Percentiles rank a stretch among this genome's conserved stretches.
Evolutionary conservation across 2,888 invertebrate genomes (phyloP).

Genomic region (Pyrochroa serraticornis): DNA sequence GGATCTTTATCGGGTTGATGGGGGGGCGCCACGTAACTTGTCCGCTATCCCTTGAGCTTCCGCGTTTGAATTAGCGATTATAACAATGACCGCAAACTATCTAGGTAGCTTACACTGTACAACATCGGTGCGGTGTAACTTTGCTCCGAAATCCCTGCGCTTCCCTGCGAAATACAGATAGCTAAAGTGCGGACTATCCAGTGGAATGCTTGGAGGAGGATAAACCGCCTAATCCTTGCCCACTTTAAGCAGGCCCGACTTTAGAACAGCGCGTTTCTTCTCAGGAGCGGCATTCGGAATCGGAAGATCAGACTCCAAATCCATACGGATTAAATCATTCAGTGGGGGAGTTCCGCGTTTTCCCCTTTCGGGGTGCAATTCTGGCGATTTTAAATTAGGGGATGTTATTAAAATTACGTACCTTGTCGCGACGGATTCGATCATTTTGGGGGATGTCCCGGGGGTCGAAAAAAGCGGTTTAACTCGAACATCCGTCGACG

Average conservation of each 20-base stretch:
- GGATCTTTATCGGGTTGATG: too few species aligned
- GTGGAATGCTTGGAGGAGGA: slow-evolving; percentile 33
- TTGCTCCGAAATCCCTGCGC: slow-evolving; percentile 49
- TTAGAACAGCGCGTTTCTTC: slow-evolving; percentile 42
- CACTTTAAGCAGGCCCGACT: slow-evolving; percentile 39
- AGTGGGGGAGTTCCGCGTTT: slow-evolving; percentile 23
- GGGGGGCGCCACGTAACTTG: too few species aligned
- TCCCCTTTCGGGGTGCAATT: too few species aligned
- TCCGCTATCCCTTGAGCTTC: background rate
- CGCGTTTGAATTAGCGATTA: slow-evolving; percentile 20
- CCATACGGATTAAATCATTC: slow-evolving; percentile 45
- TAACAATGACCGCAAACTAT: slow-evolving; percentile 39
- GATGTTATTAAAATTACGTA: background rate
- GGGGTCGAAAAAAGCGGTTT: background rate
- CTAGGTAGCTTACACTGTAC: slow-evolving; percentile 34
- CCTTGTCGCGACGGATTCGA: slow-evolving; percentile 26
- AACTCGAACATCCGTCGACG: background rate
- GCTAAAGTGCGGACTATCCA: slow-evolving; percentile 49
- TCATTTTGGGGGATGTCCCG: slow-evolving; percentile 5
- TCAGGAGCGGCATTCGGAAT: slow-evolving; percentile 36
- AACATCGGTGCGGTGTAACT: slow-evolving; percentile 21
- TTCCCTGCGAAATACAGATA: slow-evolving; percentile 54
- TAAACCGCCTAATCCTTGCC: slow-evolving; percentile 45
- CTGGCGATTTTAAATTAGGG: too few species aligned
- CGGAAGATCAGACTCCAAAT: slow-evolving; percentile 40